Evolutionary conservation across 1,140 invertebrate genomes (phyloP), one percentile per base, ranked within the genome.

Genomic region (Leptopilina boulardi): DNA sequence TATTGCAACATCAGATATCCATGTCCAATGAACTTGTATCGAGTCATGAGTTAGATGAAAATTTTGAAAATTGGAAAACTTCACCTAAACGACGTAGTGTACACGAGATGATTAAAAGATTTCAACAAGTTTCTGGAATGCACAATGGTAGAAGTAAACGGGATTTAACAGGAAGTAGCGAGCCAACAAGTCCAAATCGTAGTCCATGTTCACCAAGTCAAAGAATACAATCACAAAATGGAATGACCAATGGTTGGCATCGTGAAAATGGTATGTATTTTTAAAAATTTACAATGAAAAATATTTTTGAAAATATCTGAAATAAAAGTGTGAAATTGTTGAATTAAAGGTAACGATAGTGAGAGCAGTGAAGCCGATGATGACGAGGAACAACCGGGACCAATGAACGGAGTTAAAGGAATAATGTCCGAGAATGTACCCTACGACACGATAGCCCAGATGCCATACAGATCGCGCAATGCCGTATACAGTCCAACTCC

Each of bases 401-500:
- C 80, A 73, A 79, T 80, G 38, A 86, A 77, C 51, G 56, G 80
- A 21, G 75, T 74, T 19, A 84, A 88, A 70, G 86, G 83, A 23
- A 81, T 77, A 26, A 82, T 83, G 44, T 66, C 80, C 15, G 85
- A 86, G 73, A 83, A 83, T 73, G 77, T 81, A 34, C 84, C 84
- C 73, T 87, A 87, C 71, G 84, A 88, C 71, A 83, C 84, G 11
- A 87, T 89, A 42, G 86, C 87, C 47, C 87, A 85, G 71, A 85
- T 91, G 83, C 88, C 89, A 23, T 91, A 89, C 77, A 84, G 89
- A 78, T 88, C 88, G n/a, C 85, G 89, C 26, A 89, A 82, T 73
- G 86, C 87, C n/a, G 89, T 91, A 70, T 91, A 90, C 77, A 91
- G 89, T 82, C 89, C 89, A 2, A 89, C 88, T 21, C 86, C 87